phyloP scores from a whole-genome alignment of 2,797 vertebrate species.

The Enteromius afrohamiltoni region DNA sequence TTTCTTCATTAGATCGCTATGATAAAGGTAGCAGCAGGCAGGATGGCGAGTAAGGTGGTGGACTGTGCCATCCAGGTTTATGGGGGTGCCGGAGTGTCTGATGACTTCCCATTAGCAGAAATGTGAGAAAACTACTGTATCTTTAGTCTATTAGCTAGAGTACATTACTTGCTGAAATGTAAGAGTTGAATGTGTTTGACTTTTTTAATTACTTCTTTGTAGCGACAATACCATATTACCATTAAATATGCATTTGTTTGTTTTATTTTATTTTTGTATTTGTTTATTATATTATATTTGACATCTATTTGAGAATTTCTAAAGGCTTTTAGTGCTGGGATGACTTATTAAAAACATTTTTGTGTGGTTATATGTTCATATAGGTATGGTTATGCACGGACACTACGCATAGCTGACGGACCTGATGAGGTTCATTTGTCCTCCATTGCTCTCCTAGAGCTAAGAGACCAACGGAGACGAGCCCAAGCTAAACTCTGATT shows the following conservation, averaged over 20 bases:
- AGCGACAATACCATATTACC: not conserved
- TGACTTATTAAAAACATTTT: not conserved
- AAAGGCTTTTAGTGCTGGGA: not conserved
- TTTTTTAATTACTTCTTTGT: not conserved
- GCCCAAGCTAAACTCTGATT: slow-evolving; percentile 80
- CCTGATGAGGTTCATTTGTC: slow-evolving; percentile 95
- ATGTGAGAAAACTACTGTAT: slow-evolving; percentile 82
- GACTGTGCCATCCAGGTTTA: slow-evolving; percentile 90
- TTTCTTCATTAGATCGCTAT: slow-evolving; percentile 83
- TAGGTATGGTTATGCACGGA: slow-evolving; percentile 82
- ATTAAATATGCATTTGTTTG: not conserved
- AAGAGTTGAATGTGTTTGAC: not conserved
- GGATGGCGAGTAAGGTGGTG: slow-evolving; percentile 85
- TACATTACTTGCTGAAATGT: not conserved
- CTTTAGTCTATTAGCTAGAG: not conserved
- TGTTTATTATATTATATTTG: not conserved
- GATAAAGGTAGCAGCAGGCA: slow-evolving; percentile 90
- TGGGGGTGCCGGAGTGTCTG: slow-evolving; percentile 88
- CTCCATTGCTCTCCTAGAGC: slow-evolving; percentile 83
- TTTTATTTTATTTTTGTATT: not conserved
- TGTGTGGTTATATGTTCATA: slow-evolving; percentile 13
- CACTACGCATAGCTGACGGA: slow-evolving; percentile 88
- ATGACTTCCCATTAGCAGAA: slow-evolving; percentile 87
- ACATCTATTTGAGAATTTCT: not conserved
- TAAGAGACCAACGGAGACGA: slow-evolving; percentile 80